Conservation (phyloP, 2,797 vertebrate species). For the Anguilla anguilla region DNA sequence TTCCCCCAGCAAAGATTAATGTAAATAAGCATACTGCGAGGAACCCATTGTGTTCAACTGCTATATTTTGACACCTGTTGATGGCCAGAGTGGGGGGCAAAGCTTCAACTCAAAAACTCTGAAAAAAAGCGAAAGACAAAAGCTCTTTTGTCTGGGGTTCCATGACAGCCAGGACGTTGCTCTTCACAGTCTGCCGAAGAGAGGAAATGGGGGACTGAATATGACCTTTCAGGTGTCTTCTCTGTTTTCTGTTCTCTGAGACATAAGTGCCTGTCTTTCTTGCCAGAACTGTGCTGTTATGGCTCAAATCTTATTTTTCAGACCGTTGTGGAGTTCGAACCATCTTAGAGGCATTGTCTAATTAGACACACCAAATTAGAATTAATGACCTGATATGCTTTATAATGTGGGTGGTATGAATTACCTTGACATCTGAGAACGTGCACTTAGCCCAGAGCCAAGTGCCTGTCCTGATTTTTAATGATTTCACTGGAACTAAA, state of each 20-base stretch:
- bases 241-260: not conserved
- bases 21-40: conserved; percentile 68
- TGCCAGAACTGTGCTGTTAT: not conserved
- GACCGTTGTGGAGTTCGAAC: not conserved
- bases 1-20: conserved; percentile 69
- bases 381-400: not conserved
- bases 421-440: not conserved
- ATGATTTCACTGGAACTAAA: not conserved
- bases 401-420: not conserved
- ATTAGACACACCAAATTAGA: not conserved
- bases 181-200: conserved; percentile 44
- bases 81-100: conserved; percentile 47
- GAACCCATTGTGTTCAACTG: conserved; percentile 67
- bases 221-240: conserved; percentile 53
- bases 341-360: not conserved
- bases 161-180: conserved; percentile 42
- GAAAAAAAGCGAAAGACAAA: conserved; percentile 49
- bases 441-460: not conserved
- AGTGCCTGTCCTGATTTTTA: not conserved
- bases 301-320: not conserved
- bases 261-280: not conserved
- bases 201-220: conserved; percentile 46
- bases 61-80: conserved; percentile 74
- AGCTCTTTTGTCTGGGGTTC: conserved; percentile 59
- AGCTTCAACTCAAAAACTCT: conserved; percentile 48